Evolutionary conservation across 2,797 vertebrate species (phyloP), one percentile per base, ranked within the genome.

Genomic region (Vultur gryphus): DNA sequence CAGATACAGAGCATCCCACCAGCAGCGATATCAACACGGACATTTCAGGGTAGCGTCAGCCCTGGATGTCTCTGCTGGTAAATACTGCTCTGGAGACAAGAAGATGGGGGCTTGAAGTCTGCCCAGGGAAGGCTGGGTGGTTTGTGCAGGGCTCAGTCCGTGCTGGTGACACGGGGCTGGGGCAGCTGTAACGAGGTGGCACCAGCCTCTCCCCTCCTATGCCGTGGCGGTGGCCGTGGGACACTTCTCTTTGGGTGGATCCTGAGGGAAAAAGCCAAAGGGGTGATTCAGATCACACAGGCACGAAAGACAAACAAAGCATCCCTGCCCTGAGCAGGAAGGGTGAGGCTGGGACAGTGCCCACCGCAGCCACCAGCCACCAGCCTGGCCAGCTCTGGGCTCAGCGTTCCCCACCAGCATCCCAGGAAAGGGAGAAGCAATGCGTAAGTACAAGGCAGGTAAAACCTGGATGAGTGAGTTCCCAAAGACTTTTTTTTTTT

Each of bases 191-290:
- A 13, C 3, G 23, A 48, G 31, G 55, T 62, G 73, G 16, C 58
- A 87, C 39, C 43, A 55, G 28, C 20, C 4, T 84, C 77, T 76
- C 41, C 59, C 14, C 3, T 66, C 25, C 37, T 13, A 8, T 10
- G 43, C 13, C 8, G 4, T 0, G 0, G 33, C 6, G 5, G 15
- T 72, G 82, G 43, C 78, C 1, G 0, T 9, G 86, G 35, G 35
- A 52, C 16, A 7, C 28, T 44, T 48, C 76, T 37, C 19, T 71
- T 64, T 28, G 72, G 31, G 48, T 58, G 64, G 31, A 73, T 85
- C 75, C 59, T 8, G 1, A n/a, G 33, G 51, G 71, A 66, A 89
- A 76, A 89, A 31, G 12, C 10, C 24, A 14, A 64, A 78, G 19
- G 52, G n/a, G 7, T 94, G 35, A 49, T 61, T 89, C 67, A 67